Base-by-base conservation (phyloP, 2,888 invertebrate genomes). In the Onchidella celtica region DNA sequence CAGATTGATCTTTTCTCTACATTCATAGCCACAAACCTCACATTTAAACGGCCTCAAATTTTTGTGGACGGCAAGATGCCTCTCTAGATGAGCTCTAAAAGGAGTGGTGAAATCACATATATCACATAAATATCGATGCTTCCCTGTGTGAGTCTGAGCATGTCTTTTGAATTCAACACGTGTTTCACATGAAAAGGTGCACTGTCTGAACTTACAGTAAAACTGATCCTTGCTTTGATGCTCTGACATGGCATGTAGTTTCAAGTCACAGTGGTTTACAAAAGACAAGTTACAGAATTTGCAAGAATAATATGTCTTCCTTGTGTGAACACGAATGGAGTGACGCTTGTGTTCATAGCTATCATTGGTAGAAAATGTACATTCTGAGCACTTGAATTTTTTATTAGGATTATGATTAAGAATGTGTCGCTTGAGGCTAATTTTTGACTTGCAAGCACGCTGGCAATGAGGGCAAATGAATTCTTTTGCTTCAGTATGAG, bases 261-360 rank as follows among this genome's bases (percentile, higher is more conserved):
- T 73, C 3, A 81, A 40, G 27, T 81, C 81, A 47, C 66, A 66
- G 47, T 47, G 38, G 29, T 75, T 73, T 14, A 75, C 59, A 61
- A 81, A 81, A 24, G 73, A 61, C 29, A 74, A 29, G 34, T 69
- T 61, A 34, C 81, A 81, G 14, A 29, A 69, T 27, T 81, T 81
- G 38, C 81, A 81, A 14, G 34, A 61, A 29, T 75, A 81, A 36
- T 32, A 75, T 24, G 55, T 36, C 32, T 61, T 74, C 27, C 59
- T 68, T 29, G 66, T 69, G 38, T 81, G 81, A 65, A 81, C 75
- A 14, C 74, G 47, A 4, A 27, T 17, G 6, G 40, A 32, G 40
- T 81, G 81, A 17, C 81, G 73, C 29, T 81, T 81, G 38, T 59
- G 69, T 29, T 81, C 81, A 29, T 81, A 81, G 27, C 74, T 61